A percentile compares a stretch with the other conserved stretches of the same genome.
phyloP scores from a whole-genome alignment of 2,797 vertebrate genomes.

The Aplochiton taeniatus region DNA sequence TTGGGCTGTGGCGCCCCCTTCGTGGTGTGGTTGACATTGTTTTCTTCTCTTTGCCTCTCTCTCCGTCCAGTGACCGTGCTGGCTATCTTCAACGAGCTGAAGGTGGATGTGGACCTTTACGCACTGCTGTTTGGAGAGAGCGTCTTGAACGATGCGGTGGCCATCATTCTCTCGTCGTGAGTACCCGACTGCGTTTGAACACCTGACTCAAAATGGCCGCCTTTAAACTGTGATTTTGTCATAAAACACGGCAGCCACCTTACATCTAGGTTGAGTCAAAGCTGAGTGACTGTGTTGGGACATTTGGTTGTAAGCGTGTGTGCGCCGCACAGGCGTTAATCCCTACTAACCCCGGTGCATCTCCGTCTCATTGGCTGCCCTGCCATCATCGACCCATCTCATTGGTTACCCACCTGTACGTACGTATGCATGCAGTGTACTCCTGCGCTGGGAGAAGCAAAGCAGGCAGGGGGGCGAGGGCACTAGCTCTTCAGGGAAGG shows the following conservation, averaged over 20 bases:
- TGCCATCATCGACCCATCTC: conserved; percentile 60
- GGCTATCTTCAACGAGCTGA: conserved; percentile 96
- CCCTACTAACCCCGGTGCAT: conserved; percentile 54
- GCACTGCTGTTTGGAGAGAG: conserved; percentile 97
- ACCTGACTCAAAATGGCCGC: no score
- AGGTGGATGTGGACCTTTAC: conserved; percentile 96
- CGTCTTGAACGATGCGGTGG: conserved; percentile 96
- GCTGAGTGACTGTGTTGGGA: not conserved
- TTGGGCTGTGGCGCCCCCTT: no score
- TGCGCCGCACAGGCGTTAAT: conserved; percentile 24
- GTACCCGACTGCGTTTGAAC: conserved; percentile 45
- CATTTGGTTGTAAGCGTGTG: conserved; percentile 27
- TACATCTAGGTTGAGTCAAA: no score
- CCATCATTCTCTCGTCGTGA: conserved; percentile 98
- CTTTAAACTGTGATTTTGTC: no score
- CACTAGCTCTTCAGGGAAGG: conserved; percentile 25
- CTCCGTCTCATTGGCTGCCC: not conserved
- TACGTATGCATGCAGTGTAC: conserved; percentile 68
- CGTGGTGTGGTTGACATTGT: no score
- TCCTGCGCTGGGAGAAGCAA: conserved; percentile 71
- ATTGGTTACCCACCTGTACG: conserved; percentile 60
- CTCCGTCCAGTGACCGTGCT: conserved; percentile 90
- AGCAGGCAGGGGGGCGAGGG: conserved; percentile 41
- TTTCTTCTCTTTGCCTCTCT: conserved; percentile 10
- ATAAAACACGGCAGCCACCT: no score